These are phyloP conservation scores for Himalopsyche anomala DNA, from an alignment of 2,888 invertebrate genomes.

Conservation along the genomic window DNA sequence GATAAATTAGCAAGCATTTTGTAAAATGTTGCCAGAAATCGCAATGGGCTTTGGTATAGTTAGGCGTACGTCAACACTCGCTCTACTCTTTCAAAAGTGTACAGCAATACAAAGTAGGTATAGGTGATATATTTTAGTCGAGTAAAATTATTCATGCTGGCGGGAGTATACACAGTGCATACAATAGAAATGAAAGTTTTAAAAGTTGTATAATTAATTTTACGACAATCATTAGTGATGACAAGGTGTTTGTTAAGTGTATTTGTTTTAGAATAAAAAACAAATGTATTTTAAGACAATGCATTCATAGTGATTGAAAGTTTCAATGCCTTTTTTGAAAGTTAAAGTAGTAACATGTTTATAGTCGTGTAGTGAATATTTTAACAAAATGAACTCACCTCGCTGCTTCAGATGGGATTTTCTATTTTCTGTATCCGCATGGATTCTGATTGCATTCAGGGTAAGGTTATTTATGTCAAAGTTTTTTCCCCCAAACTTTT, in stretches of 20 bases:
- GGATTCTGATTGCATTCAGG: slow-evolving; percentile 49
- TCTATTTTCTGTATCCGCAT: slow-evolving; percentile 48
- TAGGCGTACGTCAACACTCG: neutral
- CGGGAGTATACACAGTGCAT: slow-evolving; percentile 5
- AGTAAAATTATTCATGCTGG: slow-evolving; percentile 38
- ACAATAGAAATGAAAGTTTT: slow-evolving; percentile 57
- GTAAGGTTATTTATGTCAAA: slow-evolving; percentile 46
- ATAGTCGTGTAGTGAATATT: slow-evolving; percentile 57
- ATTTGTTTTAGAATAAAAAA: slow-evolving; percentile 48
- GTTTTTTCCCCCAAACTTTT: slow-evolving; percentile 1
- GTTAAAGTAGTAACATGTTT: slow-evolving; percentile 53
- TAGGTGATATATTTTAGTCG: slow-evolving; percentile 29
- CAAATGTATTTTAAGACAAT: slow-evolving; percentile 46
- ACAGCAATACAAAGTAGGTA: neutral
- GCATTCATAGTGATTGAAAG: slow-evolving; percentile 46
- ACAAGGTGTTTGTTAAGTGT: neutral
- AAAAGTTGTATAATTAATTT: slow-evolving; percentile 43
- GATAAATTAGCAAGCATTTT: no score
- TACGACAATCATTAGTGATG: slow-evolving; percentile 45
- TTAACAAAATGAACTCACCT: slow-evolving; percentile 57
- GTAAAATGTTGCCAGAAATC: no score
- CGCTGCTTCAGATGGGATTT: slow-evolving; percentile 54
- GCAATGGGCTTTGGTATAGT: no score
- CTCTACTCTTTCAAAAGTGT: neutral
- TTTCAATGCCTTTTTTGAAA: slow-evolving; percentile 49